These are phyloP conservation scores for Cheirogaleus major DNA, from an alignment of 2,797 vertebrate genomes.

Conservation along the genomic window DNA sequence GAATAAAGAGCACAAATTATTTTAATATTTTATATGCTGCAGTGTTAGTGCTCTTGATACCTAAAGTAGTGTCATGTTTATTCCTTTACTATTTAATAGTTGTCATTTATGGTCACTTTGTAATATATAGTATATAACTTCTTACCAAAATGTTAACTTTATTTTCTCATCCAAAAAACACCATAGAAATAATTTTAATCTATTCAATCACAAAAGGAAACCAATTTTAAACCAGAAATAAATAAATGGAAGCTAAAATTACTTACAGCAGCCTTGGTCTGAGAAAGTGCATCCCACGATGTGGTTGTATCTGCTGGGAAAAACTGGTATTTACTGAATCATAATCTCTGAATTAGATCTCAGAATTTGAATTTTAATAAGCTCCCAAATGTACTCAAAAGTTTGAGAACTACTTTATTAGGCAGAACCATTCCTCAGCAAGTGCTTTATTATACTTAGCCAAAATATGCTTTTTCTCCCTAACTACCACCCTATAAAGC, in stretches of 20 bases:
- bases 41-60: background rate
- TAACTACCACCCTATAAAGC: background rate
- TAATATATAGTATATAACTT: background rate
- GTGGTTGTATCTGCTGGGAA: constrained; percentile 88
- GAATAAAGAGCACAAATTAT: background rate
- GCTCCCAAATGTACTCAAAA: constrained; percentile 34
- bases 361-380: constrained; percentile 40
- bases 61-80: background rate
- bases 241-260: constrained; percentile 34
- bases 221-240: constrained; percentile 34
- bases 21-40: constrained; percentile 12
- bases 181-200: constrained; percentile 39
- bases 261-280: constrained; percentile 97
- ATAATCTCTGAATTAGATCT: constrained; percentile 34
- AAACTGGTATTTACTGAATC: constrained; percentile 57
- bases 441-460: background rate
- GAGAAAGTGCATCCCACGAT: constrained; percentile 91
- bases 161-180: constrained; percentile 31
- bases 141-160: constrained; percentile 18
- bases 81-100: constrained; percentile 24
- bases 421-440: constrained; percentile 24
- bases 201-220: constrained; percentile 50
- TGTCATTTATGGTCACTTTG: constrained; percentile 32
- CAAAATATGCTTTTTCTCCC: constrained; percentile 38
- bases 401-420: constrained; percentile 18